Conservation (phyloP, 2,797 vertebrate species). For the Phataginus tetradactyla region DNA sequence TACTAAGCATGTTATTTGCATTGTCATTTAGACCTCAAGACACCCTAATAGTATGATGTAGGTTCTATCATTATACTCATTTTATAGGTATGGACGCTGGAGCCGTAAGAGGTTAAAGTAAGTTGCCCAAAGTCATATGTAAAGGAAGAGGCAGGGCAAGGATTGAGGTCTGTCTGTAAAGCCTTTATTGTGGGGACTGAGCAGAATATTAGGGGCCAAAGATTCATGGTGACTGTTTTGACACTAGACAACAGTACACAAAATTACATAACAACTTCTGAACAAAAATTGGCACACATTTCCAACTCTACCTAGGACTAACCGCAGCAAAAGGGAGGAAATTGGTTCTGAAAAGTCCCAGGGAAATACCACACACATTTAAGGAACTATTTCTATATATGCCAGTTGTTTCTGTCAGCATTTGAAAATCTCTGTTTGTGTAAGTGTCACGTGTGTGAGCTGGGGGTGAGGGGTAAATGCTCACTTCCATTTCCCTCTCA, state of each 20-base stretch:
- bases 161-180: conserved; percentile 13
- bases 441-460: background rate
- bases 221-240: background rate
- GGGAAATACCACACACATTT: background rate
- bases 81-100: background rate
- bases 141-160: background rate
- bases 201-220: background rate
- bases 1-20: background rate
- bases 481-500: background rate
- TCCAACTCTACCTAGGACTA: background rate
- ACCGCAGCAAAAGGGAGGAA: background rate
- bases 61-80: background rate
- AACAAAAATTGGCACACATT: background rate
- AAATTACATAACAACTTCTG: background rate
- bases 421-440: background rate
- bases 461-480: background rate
- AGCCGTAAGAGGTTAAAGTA: background rate
- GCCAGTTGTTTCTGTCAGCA: background rate
- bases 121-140: background rate
- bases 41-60: background rate
- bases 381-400: background rate
- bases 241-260: background rate
- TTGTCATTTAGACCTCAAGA: background rate
- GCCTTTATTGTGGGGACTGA: background rate
- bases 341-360: background rate